Conservation (phyloP, 2,797 vertebrate species). For the Anisognathus igniventris region DNA sequence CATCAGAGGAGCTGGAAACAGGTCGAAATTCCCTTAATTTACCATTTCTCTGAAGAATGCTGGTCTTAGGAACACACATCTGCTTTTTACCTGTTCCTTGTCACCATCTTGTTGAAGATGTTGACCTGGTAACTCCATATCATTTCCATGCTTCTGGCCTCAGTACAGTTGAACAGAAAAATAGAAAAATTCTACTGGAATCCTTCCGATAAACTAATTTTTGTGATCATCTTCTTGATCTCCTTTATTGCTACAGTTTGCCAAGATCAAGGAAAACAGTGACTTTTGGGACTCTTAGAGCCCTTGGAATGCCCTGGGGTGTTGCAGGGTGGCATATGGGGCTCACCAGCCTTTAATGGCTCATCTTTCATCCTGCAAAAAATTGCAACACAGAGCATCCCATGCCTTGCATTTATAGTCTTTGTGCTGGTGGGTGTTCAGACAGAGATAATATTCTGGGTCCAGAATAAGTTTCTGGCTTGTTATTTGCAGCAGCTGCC, state of each 20-base stretch:
- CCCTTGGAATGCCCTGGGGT: neutral
- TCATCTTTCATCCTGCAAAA: neutral
- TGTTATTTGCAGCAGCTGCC: neutral
- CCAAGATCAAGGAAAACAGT: neutral
- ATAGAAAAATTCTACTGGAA: neutral
- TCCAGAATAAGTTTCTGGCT: neutral
- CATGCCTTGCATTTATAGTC: accelerated
- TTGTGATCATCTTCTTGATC: neutral
- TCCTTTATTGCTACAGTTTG: neutral
- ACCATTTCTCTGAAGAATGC: neutral
- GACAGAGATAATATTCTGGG: neutral
- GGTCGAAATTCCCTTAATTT: neutral
- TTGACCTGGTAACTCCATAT: neutral
- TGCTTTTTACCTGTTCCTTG: neutral
- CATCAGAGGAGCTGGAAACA: neutral
- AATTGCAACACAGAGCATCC: accelerated
- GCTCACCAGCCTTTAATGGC: neutral
- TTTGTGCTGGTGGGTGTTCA: neutral
- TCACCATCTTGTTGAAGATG: neutral
- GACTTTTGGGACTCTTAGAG: neutral
- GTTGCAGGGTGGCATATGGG: accelerated
- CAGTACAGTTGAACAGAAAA: neutral
- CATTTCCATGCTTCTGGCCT: neutral
- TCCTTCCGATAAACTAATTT: neutral
- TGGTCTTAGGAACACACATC: neutral